These are phyloP conservation scores for Patiria pectinifera DNA, from an alignment of 53 echinoderm and acorn worm species.

Conservation along the genomic window DNA sequence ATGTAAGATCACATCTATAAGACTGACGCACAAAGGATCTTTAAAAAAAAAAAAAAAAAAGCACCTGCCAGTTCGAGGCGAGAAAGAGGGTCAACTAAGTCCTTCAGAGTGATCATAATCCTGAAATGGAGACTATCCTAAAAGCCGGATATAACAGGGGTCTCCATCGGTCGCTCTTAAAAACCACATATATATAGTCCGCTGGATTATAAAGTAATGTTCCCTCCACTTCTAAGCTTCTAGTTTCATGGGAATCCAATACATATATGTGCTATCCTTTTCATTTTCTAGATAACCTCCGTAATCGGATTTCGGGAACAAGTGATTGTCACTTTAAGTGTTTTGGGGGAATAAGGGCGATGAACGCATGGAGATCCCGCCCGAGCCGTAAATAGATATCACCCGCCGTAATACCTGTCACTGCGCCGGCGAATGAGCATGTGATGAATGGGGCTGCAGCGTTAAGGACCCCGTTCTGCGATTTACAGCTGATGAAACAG, in stretches of 20 bases:
- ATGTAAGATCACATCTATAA: background rate
- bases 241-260: background rate
- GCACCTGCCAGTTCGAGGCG: background rate
- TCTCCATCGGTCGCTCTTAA: background rate
- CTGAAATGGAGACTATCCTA: background rate
- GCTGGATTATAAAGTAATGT: background rate
- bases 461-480: background rate
- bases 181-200: background rate
- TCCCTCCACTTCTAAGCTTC: background rate
- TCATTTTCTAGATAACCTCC: background rate
- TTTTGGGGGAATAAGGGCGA: background rate
- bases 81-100: background rate
- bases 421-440: background rate
- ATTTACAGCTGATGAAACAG: constrained; percentile 6
- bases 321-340: constrained; percentile 6
- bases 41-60: background rate
- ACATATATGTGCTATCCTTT: background rate
- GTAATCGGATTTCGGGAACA: background rate
- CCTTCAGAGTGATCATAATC: background rate
- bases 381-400: background rate
- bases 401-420: background rate
- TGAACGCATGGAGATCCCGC: background rate
- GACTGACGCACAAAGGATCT: background rate
- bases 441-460: background rate
- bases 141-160: background rate